Percentiles rank a stretch among this genome's conserved stretches.
phyloP scores from a whole-genome alignment of 2,113 vertebrate genomes.

The Azemiops feae region DNA sequence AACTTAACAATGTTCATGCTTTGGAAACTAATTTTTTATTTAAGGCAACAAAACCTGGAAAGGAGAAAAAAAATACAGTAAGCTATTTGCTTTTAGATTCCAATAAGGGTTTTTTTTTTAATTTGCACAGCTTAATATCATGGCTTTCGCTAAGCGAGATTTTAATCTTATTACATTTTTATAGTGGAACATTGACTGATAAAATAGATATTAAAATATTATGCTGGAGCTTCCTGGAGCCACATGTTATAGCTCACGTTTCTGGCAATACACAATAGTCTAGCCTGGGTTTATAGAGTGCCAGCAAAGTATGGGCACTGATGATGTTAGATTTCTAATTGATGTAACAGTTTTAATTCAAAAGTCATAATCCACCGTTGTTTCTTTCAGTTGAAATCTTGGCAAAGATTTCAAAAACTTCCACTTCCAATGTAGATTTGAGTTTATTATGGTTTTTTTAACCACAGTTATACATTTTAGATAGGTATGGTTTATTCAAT shows the following conservation, averaged over 20 bases:
- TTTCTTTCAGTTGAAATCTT: background rate
- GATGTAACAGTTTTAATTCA: background rate
- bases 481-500: background rate
- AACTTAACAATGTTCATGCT: background rate
- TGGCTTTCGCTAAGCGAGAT: background rate
- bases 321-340: background rate
- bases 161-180: background rate
- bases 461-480: background rate
- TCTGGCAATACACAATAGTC: background rate
- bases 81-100: background rate
- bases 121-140: background rate
- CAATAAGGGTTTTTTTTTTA: background rate
- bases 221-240: background rate
- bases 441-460: background rate
- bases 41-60: background rate
- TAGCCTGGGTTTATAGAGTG: background rate
- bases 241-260: background rate
- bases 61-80: background rate
- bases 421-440: background rate
- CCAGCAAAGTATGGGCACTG: background rate
- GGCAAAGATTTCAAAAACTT: background rate
- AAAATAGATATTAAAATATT: background rate
- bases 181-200: background rate
- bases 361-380: background rate
- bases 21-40: background rate